Conservation (phyloP, 2,888 invertebrate genomes). For the Lymantria monacha region DNA sequence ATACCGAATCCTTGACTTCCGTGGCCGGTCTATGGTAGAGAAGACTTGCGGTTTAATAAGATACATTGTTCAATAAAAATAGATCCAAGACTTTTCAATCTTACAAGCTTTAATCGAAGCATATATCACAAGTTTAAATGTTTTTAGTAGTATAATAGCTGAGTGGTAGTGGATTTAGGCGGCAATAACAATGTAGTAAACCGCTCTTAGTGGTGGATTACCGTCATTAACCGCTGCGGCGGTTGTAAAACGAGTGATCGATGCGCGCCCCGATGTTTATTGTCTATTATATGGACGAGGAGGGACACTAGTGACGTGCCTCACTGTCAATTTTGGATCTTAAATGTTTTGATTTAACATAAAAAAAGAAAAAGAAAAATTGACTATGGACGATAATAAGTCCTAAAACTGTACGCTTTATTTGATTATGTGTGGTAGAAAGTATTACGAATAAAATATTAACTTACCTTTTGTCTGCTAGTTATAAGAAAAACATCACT, state of each 20-base stretch:
- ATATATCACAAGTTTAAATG: slow-evolving; percentile 23
- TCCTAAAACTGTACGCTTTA: too few relatives aligned
- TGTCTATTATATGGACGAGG: slow-evolving; percentile 51
- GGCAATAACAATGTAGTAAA: slow-evolving; percentile 66
- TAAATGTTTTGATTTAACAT: background rate
- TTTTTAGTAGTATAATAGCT: slow-evolving; percentile 34
- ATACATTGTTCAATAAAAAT: too few relatives aligned
- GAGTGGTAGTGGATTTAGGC: slow-evolving; percentile 42
- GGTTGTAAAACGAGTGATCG: slow-evolving; percentile 74
- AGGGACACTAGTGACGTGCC: slow-evolving; percentile 40
- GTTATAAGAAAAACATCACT: too few relatives aligned
- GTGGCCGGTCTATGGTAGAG: too few relatives aligned
- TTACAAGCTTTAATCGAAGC: background rate
- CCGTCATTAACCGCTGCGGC: slow-evolving; percentile 66
- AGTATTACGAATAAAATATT: too few relatives aligned
- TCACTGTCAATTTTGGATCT: background rate
- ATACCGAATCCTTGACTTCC: too few relatives aligned
- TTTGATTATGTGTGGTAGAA: too few relatives aligned
- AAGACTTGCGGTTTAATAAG: too few relatives aligned
- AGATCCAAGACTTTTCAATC: too few relatives aligned
- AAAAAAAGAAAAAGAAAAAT: too few relatives aligned
- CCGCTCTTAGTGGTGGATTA: slow-evolving; percentile 71
- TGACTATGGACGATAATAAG: too few relatives aligned
- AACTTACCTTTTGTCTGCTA: too few relatives aligned
- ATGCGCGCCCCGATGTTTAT: slow-evolving; percentile 63